Evolutionary conservation across 2,113 vertebrate species (phyloP).

Genomic region (Aspiorhynchus laticeps): DNA sequence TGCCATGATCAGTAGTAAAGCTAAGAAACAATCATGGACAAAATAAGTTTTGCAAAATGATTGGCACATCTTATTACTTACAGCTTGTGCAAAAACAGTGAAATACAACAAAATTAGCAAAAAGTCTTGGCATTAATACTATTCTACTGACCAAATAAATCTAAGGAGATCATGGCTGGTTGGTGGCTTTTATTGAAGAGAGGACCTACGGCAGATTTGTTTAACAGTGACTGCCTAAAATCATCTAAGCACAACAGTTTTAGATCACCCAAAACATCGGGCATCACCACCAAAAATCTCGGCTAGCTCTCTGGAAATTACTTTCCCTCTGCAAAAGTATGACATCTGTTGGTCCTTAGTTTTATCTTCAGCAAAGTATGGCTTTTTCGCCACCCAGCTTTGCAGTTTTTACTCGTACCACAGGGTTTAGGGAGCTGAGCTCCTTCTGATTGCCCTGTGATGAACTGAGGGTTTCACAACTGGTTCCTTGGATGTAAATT

Average conservation of each 20-base stretch:
- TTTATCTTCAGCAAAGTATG: conserved; percentile 55
- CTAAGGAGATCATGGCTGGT: neutral
- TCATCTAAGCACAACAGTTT: neutral
- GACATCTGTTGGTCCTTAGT: conserved; percentile 42
- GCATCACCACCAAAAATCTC: conserved; percentile 18
- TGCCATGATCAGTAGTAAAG: neutral
- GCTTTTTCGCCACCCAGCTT: conserved; percentile 44
- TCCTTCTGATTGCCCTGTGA: conserved; percentile 43
- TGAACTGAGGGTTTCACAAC: conserved; percentile 45
- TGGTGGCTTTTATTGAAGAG: conserved; percentile 34
- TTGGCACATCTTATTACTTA: neutral
- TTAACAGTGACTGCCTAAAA: conserved; percentile 45
- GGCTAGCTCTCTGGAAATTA: conserved; percentile 55
- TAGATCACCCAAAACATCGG: conserved; percentile 19
- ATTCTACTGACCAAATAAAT: conserved; percentile 43
- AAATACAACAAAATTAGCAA: conserved; percentile 23
- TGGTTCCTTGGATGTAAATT: conserved; percentile 42
- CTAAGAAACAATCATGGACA: neutral
- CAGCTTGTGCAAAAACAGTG: conserved; percentile 30
- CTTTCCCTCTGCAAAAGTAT: conserved; percentile 49
- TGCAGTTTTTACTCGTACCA: conserved; percentile 46
- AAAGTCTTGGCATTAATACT: conserved; percentile 52
- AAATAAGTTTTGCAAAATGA: neutral
- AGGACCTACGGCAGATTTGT: conserved; percentile 33
- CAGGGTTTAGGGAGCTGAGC: conserved; percentile 46